These are phyloP conservation scores for Leucopsar rothschildi DNA, from an alignment of 2,113 vertebrate species.

Conservation along the genomic window DNA sequence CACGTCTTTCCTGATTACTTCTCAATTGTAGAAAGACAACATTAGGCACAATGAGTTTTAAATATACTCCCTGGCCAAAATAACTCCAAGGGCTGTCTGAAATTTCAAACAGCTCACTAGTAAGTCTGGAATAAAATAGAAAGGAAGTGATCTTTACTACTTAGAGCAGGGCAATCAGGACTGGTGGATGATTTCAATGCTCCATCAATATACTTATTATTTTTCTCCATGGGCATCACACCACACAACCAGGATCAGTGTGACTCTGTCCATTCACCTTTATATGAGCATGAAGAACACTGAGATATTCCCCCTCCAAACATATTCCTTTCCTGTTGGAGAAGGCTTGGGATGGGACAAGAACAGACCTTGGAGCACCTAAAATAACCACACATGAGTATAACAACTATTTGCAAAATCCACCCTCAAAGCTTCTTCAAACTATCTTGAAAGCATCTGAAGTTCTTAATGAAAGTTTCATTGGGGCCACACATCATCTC, in stretches of 20 bases:
- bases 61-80: constrained; percentile 64
- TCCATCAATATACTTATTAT: not conserved
- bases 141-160: not conserved
- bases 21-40: constrained; percentile 55
- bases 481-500: not conserved
- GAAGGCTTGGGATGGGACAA: not conserved
- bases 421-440: not conserved
- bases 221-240: not conserved
- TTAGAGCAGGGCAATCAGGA: not conserved
- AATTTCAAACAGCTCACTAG: not conserved
- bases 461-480: not conserved
- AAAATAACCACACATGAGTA: rapidly evolving
- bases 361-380: not conserved
- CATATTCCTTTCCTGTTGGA: not conserved
- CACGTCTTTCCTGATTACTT: constrained; percentile 62
- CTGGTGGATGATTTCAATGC: not conserved
- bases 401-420: not conserved
- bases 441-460: not conserved
- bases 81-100: constrained; percentile 52
- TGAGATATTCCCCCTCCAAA: not conserved
- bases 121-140: not conserved
- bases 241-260: not conserved
- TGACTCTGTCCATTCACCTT: not conserved
- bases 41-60: constrained; percentile 63
- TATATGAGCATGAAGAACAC: not conserved